Conservation (phyloP, 1,140 invertebrate species). For the Pogonognathellus flavescens region DNA sequence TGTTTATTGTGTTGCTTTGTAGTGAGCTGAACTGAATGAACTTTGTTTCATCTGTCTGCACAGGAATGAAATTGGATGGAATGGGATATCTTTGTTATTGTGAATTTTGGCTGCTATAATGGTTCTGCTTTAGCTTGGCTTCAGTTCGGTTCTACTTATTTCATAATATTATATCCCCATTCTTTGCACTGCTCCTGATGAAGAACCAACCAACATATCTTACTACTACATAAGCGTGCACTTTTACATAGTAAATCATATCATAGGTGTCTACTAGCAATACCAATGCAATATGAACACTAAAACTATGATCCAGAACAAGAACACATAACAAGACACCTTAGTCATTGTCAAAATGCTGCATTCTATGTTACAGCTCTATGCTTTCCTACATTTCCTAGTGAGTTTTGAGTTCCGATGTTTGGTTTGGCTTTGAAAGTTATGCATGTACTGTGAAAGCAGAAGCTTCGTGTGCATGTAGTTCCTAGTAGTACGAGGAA, state of each 20-base stretch:
- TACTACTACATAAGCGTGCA: neutral
- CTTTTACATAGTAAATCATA: neutral
- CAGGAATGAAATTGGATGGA: constrained; percentile 48
- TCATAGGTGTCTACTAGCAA: neutral
- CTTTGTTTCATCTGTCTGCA: constrained; percentile 42
- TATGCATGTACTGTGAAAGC: no score
- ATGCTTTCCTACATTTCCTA: no score
- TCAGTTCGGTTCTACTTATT: neutral
- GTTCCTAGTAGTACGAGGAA: neutral
- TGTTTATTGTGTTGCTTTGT: constrained; percentile 44
- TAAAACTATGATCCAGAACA: neutral
- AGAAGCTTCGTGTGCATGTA: no score
- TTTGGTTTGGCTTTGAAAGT: no score
- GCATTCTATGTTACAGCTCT: no score
- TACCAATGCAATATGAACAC: neutral
- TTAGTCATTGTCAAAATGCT: no score
- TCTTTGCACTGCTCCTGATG: no score
- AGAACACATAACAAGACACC: neutral
- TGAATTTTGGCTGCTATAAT: constrained; percentile 27
- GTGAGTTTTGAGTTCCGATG: no score
- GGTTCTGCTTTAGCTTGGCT: neutral
- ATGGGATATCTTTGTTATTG: constrained; percentile 43
- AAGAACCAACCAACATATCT: neutral
- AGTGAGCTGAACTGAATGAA: constrained; percentile 39
- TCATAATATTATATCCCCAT: neutral